These are phyloP conservation scores for Drosophila novamexicana DNA, from an alignment of 1,140 invertebrate species.

Conservation along the genomic window DNA sequence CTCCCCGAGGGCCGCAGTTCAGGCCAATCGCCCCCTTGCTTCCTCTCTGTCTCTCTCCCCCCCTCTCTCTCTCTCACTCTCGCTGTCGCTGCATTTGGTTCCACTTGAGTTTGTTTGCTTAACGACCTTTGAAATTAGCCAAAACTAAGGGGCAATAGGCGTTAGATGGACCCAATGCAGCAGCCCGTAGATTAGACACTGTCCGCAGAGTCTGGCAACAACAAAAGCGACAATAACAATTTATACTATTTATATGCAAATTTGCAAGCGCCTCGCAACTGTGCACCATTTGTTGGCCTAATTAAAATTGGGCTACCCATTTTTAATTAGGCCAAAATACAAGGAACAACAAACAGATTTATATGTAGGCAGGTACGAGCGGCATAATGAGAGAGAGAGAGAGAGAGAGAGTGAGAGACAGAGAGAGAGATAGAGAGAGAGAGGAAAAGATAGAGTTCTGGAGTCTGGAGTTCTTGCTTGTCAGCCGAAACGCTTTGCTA, in stretches of 20 bases:
- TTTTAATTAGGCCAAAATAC: conserved; percentile 64
- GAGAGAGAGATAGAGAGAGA: no score
- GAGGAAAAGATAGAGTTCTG: no score
- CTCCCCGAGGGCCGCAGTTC: conserved; percentile 15
- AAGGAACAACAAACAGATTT: background rate
- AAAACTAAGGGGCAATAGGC: conserved; percentile 75
- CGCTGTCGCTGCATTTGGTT: conserved; percentile 73
- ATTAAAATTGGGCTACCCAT: conserved; percentile 73
- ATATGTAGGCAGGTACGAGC: background rate
- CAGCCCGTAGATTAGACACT: conserved; percentile 50
- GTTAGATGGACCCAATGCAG: conserved; percentile 45
- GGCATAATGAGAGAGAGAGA: background rate
- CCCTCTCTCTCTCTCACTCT: conserved; percentile 24
- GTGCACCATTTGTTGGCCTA: conserved; percentile 70
- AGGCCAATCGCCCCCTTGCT: no score
- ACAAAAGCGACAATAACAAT: conserved; percentile 65
- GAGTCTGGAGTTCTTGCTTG: no score
- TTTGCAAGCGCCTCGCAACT: conserved; percentile 36
- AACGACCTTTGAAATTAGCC: conserved; percentile 84
- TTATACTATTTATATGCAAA: conserved; percentile 81
- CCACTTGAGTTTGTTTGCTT: conserved; percentile 84
- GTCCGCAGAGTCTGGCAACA: conserved; percentile 43
- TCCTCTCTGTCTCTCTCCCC: background rate
- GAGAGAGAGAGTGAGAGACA: background rate
- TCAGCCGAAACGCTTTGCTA: no score